Base-by-base conservation (phyloP, 2,888 invertebrate genomes). In the Scrobipalpa costella region DNA sequence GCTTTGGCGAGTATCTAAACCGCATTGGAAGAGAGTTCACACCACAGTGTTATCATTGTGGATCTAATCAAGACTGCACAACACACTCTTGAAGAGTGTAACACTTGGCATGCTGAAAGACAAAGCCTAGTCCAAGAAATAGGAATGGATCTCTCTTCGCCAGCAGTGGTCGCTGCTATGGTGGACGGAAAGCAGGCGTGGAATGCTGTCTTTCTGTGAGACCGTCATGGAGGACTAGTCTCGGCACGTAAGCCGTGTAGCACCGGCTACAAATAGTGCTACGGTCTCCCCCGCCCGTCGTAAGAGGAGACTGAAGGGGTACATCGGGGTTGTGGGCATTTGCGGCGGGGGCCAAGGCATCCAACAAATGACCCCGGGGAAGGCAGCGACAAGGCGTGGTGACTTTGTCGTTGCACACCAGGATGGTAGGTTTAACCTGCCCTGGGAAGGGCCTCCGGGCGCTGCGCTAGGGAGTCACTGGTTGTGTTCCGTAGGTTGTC, bases 1-100 rank as follows among this genome's bases (percentile, higher is more conserved):
- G 64, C 19, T 64, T 64, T 40, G 62, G 62, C 13, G 21, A 33
- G 49, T 64, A 66, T 44, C 61, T 62, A 52, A 27, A 59, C n/a
- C 9, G 49, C 19, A 52, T 66, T 0, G 66, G 55, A 3, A 49
- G 9, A 34, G 64, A 64, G 27, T 7, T 15, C 8, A 57, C 59
- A 6, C 5, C 66, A 27, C 11, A 33, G 9, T 38, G 64, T 15
- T 21, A 57, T 17, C 49, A 64, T 19, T 64, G 61, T 36, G 49
- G 49, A 8, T n/a, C 17, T 21, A n/a, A n/a, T n/a, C n/a, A n/a
- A n/a, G n/a, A n/a, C n/a, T n/a, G n/a, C n/a, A n/a, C n/a, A 63
- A 33, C 65, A 63, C 57, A 63, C 63, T 0, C 57, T 65, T 19
- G 57, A 36, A 21, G 57, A 47, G 44, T 65, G 60, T 57, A 47